Percentiles rank a stretch among this genome's conserved stretches.
These are phyloP conservation scores for Pristionchus entomophagus DNA, from an alignment of 2,888 invertebrate genomes.

Conservation along the genomic window DNA sequence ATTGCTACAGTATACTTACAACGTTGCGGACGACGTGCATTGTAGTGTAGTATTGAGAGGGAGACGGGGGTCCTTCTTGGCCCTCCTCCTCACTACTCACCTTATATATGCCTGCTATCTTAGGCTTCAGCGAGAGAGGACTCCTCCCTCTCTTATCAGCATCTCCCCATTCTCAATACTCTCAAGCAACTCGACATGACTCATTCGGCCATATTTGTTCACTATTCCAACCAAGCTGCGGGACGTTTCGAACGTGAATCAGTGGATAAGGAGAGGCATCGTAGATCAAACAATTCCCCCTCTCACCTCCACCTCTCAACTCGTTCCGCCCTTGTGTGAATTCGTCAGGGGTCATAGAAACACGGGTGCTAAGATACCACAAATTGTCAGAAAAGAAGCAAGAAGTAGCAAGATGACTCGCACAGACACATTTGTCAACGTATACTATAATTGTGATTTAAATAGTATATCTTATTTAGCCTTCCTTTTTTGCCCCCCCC, in stretches of 20 bases:
- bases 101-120: neutral
- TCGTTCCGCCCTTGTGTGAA: constrained; percentile 6
- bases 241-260: constrained; percentile 33
- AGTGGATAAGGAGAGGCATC: constrained; percentile 36
- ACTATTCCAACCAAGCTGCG: constrained; percentile 17
- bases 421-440: no score
- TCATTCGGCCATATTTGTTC: neutral
- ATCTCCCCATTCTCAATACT: neutral
- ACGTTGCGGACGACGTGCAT: constrained; percentile 43
- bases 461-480: no score
- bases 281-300: neutral
- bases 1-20: neutral
- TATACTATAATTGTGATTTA: no score
- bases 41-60: constrained; percentile 16
- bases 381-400: no score
- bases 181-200: neutral
- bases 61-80: neutral
- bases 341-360: neutral
- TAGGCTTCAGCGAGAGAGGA: neutral
- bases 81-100: neutral
- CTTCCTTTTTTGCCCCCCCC: no score
- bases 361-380: no score
- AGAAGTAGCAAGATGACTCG: no score
- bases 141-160: constrained; percentile 21
- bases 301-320: neutral